phyloP scores from a whole-genome alignment of 2,797 vertebrate genomes.

The Microchirus variegatus region DNA sequence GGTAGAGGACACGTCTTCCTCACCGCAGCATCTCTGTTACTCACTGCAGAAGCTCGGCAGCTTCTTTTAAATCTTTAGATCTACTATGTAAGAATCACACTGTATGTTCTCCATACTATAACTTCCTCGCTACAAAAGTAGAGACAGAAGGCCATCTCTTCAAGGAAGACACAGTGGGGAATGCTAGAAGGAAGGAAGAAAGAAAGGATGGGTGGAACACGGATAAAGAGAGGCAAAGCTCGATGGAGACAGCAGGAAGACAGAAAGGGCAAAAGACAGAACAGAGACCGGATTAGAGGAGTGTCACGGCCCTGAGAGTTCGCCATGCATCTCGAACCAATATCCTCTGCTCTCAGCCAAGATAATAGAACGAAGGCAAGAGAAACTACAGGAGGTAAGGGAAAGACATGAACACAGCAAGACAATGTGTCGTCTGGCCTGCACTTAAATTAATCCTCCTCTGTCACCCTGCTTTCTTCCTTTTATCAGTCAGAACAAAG shows the following conservation, averaged over 20 bases:
- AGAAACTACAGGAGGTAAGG: slow-evolving; percentile 65
- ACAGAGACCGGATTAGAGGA: slow-evolving; percentile 68
- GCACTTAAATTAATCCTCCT: slow-evolving; percentile 75
- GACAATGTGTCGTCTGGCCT: slow-evolving; percentile 73
- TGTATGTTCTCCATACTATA: slow-evolving; percentile 4
- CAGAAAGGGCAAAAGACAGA: slow-evolving; percentile 63
- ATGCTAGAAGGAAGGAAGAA: slow-evolving; percentile 14
- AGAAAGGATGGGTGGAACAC: slow-evolving; percentile 3
- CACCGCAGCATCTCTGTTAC: no score
- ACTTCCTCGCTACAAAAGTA: slow-evolving; percentile 4
- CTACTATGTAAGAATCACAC: slow-evolving; percentile 4
- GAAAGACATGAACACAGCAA: slow-evolving; percentile 70
- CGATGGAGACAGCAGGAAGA: slow-evolving; percentile 59
- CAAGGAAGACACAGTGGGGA: slow-evolving; percentile 7
- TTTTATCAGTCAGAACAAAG: slow-evolving; percentile 77
- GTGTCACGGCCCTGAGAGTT: slow-evolving; percentile 66
- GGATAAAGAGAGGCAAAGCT: slow-evolving; percentile 36
- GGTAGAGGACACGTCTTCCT: no score
- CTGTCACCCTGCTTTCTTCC: slow-evolving; percentile 64
- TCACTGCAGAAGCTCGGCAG: no score
- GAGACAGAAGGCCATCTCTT: slow-evolving; percentile 9
- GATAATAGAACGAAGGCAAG: slow-evolving; percentile 72
- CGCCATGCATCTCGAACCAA: slow-evolving; percentile 70
- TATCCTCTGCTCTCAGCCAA: slow-evolving; percentile 71
- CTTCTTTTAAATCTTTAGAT: no score